Evolutionary conservation across 2,797 vertebrate genomes (phyloP).

Genomic region (Erpetoichthys calabaricus): DNA sequence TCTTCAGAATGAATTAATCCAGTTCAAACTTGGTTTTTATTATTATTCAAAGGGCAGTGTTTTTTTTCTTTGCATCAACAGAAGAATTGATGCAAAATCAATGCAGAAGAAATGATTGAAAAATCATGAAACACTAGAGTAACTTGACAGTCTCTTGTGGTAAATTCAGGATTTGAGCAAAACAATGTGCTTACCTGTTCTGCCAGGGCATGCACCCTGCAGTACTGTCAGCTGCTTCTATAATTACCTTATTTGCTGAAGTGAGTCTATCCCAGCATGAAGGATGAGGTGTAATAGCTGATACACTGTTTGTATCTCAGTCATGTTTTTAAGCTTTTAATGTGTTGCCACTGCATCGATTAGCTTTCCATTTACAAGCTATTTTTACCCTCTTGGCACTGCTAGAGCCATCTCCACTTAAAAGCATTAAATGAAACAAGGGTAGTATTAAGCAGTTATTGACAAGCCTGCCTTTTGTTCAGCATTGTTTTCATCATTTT

Average conservation of each 20-base stretch:
- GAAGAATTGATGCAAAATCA: too few relatives aligned
- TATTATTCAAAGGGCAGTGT: too few relatives aligned
- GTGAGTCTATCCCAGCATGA: slow-evolving; percentile 15
- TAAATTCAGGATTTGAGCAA: too few relatives aligned
- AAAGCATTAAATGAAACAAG: slow-evolving; percentile 7
- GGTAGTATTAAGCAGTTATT: slow-evolving; percentile 3
- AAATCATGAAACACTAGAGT: too few relatives aligned
- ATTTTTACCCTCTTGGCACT: slow-evolving; percentile 9
- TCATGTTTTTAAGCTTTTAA: slow-evolving; percentile 21
- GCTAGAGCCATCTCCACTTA: not conserved
- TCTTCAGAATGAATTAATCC: too few relatives aligned
- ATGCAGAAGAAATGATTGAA: too few relatives aligned
- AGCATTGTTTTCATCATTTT: not conserved
- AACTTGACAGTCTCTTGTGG: too few relatives aligned
- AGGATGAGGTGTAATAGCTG: slow-evolving; percentile 15
- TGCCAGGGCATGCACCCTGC: slow-evolving; percentile 27
- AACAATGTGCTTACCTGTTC: slow-evolving; percentile 23
- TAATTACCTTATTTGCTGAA: slow-evolving; percentile 28
- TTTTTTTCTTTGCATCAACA: too few relatives aligned
- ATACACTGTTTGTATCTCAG: slow-evolving; percentile 13
- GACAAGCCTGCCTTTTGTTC: not conserved
- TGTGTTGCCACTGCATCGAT: slow-evolving; percentile 17
- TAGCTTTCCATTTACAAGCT: slow-evolving; percentile 13
- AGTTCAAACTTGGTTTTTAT: too few relatives aligned
- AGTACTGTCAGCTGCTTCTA: slow-evolving; percentile 17